Conservation (phyloP, 30 jellyfish, hydroid and myxozoan genomes). For the Turritopsis dohrnii region DNA sequence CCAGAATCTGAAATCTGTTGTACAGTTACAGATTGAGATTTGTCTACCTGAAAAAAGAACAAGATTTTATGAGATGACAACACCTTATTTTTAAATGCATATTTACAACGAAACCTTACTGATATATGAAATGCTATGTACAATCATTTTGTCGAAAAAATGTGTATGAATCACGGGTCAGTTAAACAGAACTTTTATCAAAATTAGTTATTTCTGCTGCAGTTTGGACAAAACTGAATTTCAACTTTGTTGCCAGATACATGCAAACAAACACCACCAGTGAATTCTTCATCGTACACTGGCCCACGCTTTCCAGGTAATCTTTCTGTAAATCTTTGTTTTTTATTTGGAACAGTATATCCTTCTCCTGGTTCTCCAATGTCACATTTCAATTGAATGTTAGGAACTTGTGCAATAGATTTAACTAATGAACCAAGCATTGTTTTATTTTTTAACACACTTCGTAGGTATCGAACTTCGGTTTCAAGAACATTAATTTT, state of each 20-base stretch:
- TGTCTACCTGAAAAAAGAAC: not conserved
- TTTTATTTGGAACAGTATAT: not conserved
- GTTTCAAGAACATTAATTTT: conserved; percentile 27
- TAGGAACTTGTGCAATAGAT: conserved; percentile 62
- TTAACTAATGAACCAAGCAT: conserved; percentile 59
- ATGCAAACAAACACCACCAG: conserved; percentile 74
- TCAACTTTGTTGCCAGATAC: conserved; percentile 57
- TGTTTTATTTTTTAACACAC: conserved; percentile 52
- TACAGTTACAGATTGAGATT: not conserved
- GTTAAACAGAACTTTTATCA: not conserved
- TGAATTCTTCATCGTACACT: not conserved
- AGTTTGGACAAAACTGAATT: conserved; percentile 54
- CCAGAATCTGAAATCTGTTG: not conserved
- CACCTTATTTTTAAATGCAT: not conserved
- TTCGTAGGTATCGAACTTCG: conserved; percentile 45
- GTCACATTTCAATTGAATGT: conserved; percentile 8
- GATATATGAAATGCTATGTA: not conserved
- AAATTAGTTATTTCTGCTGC: conserved; percentile 35
- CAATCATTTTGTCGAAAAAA: not conserved
- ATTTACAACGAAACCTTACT: not conserved
- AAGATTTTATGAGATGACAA: not conserved
- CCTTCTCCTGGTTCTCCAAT: not conserved
- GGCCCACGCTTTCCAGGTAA: conserved; percentile 18
- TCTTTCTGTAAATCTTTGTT: not conserved
- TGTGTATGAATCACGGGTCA: not conserved